phyloP scores from a whole-genome alignment of 2,797 vertebrate species.

The Gymnothorax reevesii region DNA sequence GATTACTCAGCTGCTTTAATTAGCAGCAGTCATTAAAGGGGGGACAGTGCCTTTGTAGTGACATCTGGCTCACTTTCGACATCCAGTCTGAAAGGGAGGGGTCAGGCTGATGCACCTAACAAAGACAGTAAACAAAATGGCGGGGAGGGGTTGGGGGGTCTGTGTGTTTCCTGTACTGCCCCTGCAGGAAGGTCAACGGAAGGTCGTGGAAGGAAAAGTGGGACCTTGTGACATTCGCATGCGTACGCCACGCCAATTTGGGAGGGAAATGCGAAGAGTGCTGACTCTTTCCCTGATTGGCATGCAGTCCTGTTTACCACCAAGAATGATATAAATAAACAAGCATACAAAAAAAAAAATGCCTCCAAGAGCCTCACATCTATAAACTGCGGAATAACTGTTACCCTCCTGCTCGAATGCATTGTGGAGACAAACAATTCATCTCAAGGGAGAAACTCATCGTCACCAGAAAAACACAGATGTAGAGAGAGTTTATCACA shows the following conservation, averaged over 20 bases:
- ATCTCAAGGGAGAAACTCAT: background rate
- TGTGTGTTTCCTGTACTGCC: slow-evolving; percentile 36
- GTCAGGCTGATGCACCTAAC: slow-evolving; percentile 3
- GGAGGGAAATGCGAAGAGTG: slow-evolving; percentile 20
- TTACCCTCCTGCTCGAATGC: background rate
- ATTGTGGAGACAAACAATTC: background rate
- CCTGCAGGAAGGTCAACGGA: slow-evolving; percentile 11
- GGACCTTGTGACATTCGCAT: slow-evolving; percentile 40
- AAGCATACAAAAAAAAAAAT: background rate
- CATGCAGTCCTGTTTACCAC: background rate
- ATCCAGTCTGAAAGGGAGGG: slow-evolving; percentile 42
- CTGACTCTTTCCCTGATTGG: slow-evolving; percentile 18
- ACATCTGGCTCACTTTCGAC: slow-evolving; percentile 52
- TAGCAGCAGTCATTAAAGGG: slow-evolving; percentile 49
- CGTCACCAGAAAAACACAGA: background rate
- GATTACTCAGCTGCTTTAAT: slow-evolving; percentile 53
- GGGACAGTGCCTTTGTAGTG: slow-evolving; percentile 44
- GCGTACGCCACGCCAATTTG: slow-evolving; percentile 26
- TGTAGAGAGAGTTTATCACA: background rate
- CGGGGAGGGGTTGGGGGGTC: slow-evolving; percentile 6
- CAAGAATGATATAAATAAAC: background rate
- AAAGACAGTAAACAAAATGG: slow-evolving; percentile 45
- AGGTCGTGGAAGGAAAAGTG: slow-evolving; percentile 40
- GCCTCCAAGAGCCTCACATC: background rate
- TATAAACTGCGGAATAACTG: background rate